Conservation (phyloP, 2,888 invertebrate species). For the Acleris literana region DNA sequence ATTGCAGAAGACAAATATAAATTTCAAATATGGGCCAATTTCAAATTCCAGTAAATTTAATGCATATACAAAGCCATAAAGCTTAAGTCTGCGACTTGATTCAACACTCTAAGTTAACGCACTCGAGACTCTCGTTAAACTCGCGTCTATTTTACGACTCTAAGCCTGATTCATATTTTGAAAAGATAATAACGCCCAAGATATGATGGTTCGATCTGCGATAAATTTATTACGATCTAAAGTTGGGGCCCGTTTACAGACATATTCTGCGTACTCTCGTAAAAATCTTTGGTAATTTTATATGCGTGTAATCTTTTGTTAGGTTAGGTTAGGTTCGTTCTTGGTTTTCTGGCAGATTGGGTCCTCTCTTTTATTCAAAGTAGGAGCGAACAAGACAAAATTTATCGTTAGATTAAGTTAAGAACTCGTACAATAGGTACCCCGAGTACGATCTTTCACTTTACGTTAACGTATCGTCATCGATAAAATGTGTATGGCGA, state of each 20-base stretch:
- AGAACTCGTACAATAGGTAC: no score
- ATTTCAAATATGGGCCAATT: neutral
- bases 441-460: no score
- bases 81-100: slow-evolving; percentile 6
- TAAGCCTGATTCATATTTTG: slow-evolving; percentile 57
- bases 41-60: slow-evolving; percentile 36
- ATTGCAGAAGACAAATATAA: no score
- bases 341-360: slow-evolving; percentile 9
- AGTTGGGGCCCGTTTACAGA: slow-evolving; percentile 30
- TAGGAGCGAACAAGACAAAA: no score
- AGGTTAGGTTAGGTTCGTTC: slow-evolving; percentile 40
- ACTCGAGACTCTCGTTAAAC: slow-evolving; percentile 40
- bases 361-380: neutral
- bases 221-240: slow-evolving; percentile 50
- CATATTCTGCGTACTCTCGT: slow-evolving; percentile 38
- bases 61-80: slow-evolving; percentile 25
- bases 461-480: no score
- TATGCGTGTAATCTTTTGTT: slow-evolving; percentile 46
- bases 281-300: slow-evolving; percentile 49
- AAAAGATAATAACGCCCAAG: slow-evolving; percentile 54
- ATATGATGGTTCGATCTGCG: slow-evolving; percentile 50
- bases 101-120: slow-evolving; percentile 25
- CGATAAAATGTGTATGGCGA: no score
- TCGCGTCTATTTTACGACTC: slow-evolving; percentile 43
- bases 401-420: no score